These are phyloP conservation scores for Taphrorychus bicolor DNA, from an alignment of 2,888 invertebrate species.

Conservation along the genomic window DNA sequence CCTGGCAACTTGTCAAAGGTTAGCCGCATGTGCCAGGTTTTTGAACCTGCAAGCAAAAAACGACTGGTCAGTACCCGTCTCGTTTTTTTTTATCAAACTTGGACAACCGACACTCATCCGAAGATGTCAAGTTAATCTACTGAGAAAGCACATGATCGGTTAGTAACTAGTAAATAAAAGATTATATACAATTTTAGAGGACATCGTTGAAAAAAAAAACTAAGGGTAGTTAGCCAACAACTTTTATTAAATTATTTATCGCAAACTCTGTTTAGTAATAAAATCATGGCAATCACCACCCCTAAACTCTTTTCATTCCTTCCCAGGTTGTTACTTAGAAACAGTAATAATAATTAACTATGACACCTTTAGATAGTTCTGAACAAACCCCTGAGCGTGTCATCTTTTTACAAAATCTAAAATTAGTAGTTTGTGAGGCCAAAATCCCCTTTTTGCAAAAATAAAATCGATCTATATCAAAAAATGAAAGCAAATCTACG, in stretches of 20 bases:
- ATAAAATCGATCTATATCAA: too few relatives aligned
- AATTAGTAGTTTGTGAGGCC: too few relatives aligned
- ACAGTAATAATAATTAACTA: not conserved
- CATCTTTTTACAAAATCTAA: too few relatives aligned
- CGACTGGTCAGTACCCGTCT: conserved; percentile 41
- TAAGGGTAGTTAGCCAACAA: too few relatives aligned
- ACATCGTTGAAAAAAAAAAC: too few relatives aligned
- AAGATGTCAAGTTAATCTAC: not conserved
- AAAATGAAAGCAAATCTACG: not conserved
- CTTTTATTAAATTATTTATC: too few relatives aligned
- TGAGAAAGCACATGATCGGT: not conserved
- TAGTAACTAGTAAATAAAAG: not conserved
- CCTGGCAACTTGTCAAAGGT: conserved; percentile 93
- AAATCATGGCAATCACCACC: too few relatives aligned
- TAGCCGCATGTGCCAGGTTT: conserved; percentile 95
- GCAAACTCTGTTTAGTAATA: too few relatives aligned
- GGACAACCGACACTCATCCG: conserved; percentile 14
- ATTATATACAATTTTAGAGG: conserved; percentile 1
- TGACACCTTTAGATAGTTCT: too few relatives aligned
- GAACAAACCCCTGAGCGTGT: not conserved
- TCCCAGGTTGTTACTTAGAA: not conserved
- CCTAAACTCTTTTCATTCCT: too few relatives aligned
- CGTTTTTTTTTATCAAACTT: conserved; percentile 16
- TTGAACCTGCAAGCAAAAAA: conserved; percentile 83
- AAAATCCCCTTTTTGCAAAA: not conserved